Evolutionary conservation across 2,888 invertebrate species (phyloP), one percentile per base, ranked within the genome.

Genomic region (Diplolepis rosae): DNA sequence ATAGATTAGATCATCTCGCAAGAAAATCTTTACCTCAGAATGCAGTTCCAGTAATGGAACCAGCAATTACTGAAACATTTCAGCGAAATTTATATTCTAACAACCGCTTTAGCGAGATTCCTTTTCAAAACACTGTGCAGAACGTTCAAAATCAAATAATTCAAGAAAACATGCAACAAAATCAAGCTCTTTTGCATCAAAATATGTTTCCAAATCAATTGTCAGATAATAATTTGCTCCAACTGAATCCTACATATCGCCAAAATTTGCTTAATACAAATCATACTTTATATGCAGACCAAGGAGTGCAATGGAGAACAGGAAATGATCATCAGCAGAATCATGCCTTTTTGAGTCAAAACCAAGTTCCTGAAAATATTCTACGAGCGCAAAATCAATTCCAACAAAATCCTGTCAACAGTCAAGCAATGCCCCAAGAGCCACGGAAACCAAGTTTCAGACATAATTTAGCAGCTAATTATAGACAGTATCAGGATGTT

Each of bases 131-230:
- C 66, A 78, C 87, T 0, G 89, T 89, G 1, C 88, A 89, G 66
- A 88, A 88, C 70, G 88, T 88, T 4, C 87, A 88, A 48, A 89
- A 89, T 81, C 88, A 88, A 48, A 88, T 88, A 73, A 89, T 89
- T 51, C 89, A 89, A 66, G 88, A 89, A 50, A 88, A 86, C 42
- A 89, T 88, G 89, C 87, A 88, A 7, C 87, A 86, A 15, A 80
- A 84, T 73, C 85, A 86, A 67, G 85, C 82, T 22, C 28, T 79
- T 3, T 35, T 80, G 11, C 84, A 87, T 48, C 85, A 85, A 35
- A 85, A 84, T 68, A 27, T 81, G 3, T 32, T 85, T 22, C 85
- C 84, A 69, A 84, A 80, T 78, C 82, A 78, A 51, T 66, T 83
- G 2, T 42, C 79, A 22, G 79, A 80, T 24, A 79, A 80, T n/a